Percentiles rank a stretch among this genome's conserved stretches.
These are phyloP conservation scores for Panulirus ornatus DNA, from an alignment of 1,140 invertebrate species.

Conservation along the genomic window DNA sequence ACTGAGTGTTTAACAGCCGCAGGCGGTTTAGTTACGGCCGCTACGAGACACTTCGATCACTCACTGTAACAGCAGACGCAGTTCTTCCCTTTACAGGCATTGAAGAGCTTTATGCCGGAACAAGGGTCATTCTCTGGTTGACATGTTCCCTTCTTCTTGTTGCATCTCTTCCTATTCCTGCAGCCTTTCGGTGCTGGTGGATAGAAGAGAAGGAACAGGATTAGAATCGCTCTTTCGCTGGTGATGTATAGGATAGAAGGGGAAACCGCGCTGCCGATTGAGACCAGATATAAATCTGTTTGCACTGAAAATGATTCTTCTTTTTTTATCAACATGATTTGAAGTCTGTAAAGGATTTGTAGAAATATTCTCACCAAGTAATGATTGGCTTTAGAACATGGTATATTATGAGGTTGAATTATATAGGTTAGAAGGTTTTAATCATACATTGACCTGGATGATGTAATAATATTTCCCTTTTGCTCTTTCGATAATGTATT, in stretches of 20 bases:
- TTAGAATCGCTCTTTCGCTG: neutral
- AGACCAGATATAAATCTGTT: neutral
- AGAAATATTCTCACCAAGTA: neutral
- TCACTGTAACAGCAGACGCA: constrained; percentile 9
- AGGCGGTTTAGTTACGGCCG: neutral
- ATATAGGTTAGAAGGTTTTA: no score
- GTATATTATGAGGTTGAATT: no score
- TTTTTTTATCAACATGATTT: neutral
- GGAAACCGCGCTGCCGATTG: neutral
- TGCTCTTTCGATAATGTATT: no score
- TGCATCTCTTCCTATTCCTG: neutral
- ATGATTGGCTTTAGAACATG: no score
- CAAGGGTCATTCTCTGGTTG: neutral
- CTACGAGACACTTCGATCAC: neutral
- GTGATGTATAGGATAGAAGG: neutral
- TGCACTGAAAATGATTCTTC: neutral
- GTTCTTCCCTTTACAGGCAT: neutral
- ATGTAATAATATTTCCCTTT: no score
- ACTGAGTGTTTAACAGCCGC: neutral
- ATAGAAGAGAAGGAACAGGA: neutral
- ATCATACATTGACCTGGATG: no score
- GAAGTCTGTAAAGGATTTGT: neutral
- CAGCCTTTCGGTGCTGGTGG: neutral
- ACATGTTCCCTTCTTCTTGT: neutral
- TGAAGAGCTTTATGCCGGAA: neutral